These are phyloP conservation scores for Egretta garzetta DNA, from an alignment of 2,113 vertebrate species.

Conservation along the genomic window DNA sequence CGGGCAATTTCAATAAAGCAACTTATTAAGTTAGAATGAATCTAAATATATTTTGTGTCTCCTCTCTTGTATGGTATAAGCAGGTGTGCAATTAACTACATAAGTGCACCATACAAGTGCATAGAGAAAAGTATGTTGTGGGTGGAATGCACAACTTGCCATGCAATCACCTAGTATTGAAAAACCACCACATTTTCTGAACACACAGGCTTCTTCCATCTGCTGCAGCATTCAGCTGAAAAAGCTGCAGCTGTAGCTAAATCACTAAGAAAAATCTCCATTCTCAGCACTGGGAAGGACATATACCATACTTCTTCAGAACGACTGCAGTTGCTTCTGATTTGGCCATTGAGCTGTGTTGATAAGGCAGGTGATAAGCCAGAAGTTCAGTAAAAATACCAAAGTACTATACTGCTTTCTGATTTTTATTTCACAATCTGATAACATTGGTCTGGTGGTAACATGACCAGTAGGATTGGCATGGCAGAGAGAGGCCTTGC, in stretches of 20 bases:
- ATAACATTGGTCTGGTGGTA: not conserved
- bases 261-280: not conserved
- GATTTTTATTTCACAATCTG: not conserved
- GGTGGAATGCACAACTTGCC: slow-evolving; percentile 17
- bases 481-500: not conserved
- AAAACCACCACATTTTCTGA: not conserved
- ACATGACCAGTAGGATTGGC: not conserved
- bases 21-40: not conserved
- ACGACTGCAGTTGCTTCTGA: not conserved
- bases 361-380: not conserved
- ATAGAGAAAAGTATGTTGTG: slow-evolving; percentile 2
- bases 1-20: not conserved
- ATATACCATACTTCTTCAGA: not conserved
- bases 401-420: not conserved
- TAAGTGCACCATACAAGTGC: not conserved
- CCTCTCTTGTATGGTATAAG: not conserved
- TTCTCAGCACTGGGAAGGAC: not conserved
- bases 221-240: slow-evolving; percentile 36
- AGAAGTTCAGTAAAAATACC: not conserved
- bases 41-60: not conserved
- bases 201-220: slow-evolving; percentile 5
- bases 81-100: slow-evolving; percentile 40
- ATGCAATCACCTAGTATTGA: slow-evolving; percentile 63
- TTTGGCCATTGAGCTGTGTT: not conserved
- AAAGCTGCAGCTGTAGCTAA: slow-evolving; percentile 60